Conservation (phyloP, 2,113 vertebrate species). For the Helogale parvula region DNA sequence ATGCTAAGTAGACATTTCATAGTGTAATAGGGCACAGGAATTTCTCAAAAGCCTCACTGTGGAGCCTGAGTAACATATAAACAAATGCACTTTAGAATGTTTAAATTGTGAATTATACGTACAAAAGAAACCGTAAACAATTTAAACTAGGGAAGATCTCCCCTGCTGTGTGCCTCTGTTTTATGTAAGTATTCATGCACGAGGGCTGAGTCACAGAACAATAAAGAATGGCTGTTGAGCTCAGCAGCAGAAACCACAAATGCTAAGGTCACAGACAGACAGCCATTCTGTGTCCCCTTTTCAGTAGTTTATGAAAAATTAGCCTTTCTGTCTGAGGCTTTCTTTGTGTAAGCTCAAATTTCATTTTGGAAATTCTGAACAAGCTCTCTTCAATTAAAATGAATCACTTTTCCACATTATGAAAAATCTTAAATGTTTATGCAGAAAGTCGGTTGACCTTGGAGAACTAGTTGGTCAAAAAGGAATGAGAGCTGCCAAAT, state of each 20-base stretch:
- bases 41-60: constrained; percentile 36
- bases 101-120: constrained; percentile 57
- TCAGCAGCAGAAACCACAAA: background rate
- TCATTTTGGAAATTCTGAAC: constrained; percentile 64
- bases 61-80: background rate
- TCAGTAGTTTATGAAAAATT: constrained; percentile 67
- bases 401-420: constrained; percentile 49
- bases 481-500: constrained; percentile 21
- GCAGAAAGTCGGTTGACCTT: constrained; percentile 33
- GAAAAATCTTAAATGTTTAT: background rate
- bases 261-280: constrained; percentile 43
- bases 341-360: constrained; percentile 65
- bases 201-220: constrained; percentile 3
- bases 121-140: constrained; percentile 64
- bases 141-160: constrained; percentile 16
- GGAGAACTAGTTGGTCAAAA: background rate
- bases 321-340: constrained; percentile 59
- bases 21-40: background rate
- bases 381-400: constrained; percentile 55
- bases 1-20: background rate
- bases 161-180: background rate
- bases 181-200: background rate
- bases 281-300: background rate
- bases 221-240: constrained; percentile 42
- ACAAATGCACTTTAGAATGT: constrained; percentile 47